phyloP scores from a whole-genome alignment of 2,888 invertebrate species.

The Papilio protenor region DNA sequence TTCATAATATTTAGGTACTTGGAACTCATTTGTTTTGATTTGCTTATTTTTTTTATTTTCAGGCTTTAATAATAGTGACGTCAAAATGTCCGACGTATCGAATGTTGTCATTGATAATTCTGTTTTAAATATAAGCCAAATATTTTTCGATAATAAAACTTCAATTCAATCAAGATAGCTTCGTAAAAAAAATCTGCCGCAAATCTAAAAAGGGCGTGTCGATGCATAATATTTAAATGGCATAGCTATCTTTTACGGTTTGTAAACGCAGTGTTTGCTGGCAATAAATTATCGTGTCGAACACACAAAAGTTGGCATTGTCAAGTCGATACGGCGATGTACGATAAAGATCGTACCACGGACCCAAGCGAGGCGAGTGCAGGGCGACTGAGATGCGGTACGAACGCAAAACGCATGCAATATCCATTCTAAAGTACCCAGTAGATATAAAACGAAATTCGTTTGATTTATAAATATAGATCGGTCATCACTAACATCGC shows the following conservation, averaged over 20 bases:
- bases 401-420: conserved; percentile 51
- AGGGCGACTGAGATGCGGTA: conserved; percentile 37
- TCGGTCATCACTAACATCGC: no score
- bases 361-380: conserved; percentile 48
- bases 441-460: no score
- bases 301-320: conserved; percentile 81
- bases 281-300: conserved; percentile 80
- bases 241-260: conserved; percentile 68
- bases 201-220: conserved; percentile 54
- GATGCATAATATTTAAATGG: conserved; percentile 67
- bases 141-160: background rate
- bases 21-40: background rate
- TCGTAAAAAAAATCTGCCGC: conserved; percentile 4
- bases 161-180: conserved; percentile 16
- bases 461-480: no score
- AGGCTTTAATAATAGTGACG: no score
- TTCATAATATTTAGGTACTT: background rate
- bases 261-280: conserved; percentile 73
- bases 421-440: conserved; percentile 3
- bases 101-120: background rate
- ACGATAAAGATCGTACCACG: conserved; percentile 73
- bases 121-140: background rate
- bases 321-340: conserved; percentile 77
- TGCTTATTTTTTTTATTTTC: background rate
- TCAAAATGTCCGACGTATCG: background rate